phyloP scores from a whole-genome alignment of 2,888 invertebrate species.

The Caenorhabditis doughertyi region DNA sequence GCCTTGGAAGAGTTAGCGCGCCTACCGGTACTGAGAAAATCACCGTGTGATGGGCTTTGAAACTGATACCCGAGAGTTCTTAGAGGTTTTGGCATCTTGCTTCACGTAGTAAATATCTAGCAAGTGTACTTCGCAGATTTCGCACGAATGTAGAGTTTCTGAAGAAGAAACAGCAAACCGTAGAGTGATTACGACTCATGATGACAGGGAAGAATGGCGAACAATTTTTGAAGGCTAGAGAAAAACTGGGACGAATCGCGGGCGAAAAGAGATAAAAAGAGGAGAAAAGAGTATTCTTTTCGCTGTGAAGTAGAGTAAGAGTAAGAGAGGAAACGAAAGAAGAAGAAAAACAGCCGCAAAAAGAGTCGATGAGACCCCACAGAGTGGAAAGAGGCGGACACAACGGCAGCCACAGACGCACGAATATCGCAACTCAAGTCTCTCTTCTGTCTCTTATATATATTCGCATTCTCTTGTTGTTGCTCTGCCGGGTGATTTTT shows the following conservation, averaged over 20 bases:
- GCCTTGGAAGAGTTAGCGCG: no score
- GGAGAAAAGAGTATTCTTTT: slow-evolving; percentile 43
- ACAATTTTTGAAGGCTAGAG: slow-evolving; percentile 56
- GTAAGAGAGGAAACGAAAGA: slow-evolving; percentile 30
- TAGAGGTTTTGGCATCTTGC: neutral
- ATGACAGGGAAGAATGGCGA: slow-evolving; percentile 42
- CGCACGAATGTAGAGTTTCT: slow-evolving; percentile 14
- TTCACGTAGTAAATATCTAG: slow-evolving; percentile 9
- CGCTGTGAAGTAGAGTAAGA: slow-evolving; percentile 16
- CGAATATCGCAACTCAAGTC: slow-evolving; percentile 45
- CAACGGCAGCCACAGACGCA: slow-evolving; percentile 25
- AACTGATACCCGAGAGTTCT: neutral
- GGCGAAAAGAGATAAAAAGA: slow-evolving; percentile 46
- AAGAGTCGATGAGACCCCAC: slow-evolving; percentile 57
- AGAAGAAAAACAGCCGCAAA: slow-evolving; percentile 33
- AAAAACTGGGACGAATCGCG: slow-evolving; percentile 36
- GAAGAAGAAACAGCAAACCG: slow-evolving; percentile 11
- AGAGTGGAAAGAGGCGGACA: slow-evolving; percentile 48
- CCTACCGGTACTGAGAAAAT: no score
- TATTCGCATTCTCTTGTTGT: slow-evolving; percentile 43
- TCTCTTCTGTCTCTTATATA: slow-evolving; percentile 26
- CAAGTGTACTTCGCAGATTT: slow-evolving; percentile 29
- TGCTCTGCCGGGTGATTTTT: slow-evolving; percentile 7
- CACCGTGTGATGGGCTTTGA: no score
- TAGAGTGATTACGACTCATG: slow-evolving; percentile 36